Percentiles rank a stretch among this genome's conserved stretches.
Conservation (phyloP, 2,888 invertebrate genomes). For the Actias luna region DNA sequence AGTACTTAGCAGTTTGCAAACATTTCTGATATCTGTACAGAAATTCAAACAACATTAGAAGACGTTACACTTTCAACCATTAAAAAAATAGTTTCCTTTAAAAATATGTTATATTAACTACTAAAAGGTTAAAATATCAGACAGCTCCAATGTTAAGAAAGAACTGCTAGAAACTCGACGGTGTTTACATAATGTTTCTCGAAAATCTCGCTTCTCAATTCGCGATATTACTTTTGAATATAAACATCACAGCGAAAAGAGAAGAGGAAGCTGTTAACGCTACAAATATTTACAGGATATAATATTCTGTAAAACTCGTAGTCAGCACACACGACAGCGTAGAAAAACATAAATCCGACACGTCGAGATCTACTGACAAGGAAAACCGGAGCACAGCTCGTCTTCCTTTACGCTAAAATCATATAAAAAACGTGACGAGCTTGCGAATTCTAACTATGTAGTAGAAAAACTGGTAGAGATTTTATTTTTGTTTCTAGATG, state of each 20-base stretch:
- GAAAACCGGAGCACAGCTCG: constrained; percentile 45
- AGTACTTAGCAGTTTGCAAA: too few species aligned
- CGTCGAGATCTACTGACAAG: constrained; percentile 51
- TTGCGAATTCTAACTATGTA: constrained; percentile 35
- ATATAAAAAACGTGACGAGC: constrained; percentile 61
- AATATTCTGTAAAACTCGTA: constrained; percentile 9
- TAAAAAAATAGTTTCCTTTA: not conserved
- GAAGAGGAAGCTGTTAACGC: constrained; percentile 3
- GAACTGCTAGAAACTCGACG: not conserved
- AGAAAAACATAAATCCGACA: constrained; percentile 52
- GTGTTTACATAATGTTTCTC: not conserved
- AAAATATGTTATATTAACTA: not conserved
- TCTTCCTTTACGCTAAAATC: constrained; percentile 55
- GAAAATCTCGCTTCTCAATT: not conserved
- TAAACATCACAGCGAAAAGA: constrained; percentile 1
- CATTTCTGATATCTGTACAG: too few species aligned
- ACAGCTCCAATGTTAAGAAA: not conserved
- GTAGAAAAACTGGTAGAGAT: constrained; percentile 21
- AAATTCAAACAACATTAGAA: too few species aligned
- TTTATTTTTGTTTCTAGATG: not conserved
- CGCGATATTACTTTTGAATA: not conserved
- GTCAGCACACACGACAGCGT: constrained; percentile 29
- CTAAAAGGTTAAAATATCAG: not conserved
- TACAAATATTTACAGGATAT: constrained; percentile 10
- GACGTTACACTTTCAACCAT: not conserved